Evolutionary conservation across 2,888 invertebrate genomes (phyloP).

Genomic region (Autographa gamma): DNA sequence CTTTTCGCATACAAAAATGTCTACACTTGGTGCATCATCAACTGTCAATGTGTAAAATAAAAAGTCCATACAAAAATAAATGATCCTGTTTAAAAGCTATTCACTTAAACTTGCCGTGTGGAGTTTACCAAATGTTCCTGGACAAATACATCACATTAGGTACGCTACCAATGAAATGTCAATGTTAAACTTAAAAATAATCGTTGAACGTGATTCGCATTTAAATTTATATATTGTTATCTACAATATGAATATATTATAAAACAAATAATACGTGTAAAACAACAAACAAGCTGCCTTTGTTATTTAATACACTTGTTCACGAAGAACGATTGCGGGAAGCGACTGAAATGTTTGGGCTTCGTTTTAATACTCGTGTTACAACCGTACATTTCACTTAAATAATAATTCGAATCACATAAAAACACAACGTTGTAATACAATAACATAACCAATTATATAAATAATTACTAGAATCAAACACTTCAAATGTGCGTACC

Average conservation of each 20-base stretch:
- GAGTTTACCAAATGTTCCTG: conserved; percentile 65
- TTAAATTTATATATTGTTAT: conserved; percentile 68
- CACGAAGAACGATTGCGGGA: conserved; percentile 24
- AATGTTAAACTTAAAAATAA: conserved; percentile 50
- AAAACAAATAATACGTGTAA: conserved; percentile 57
- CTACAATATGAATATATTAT: conserved; percentile 64
- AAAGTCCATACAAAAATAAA: conserved; percentile 83
- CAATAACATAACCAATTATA: conserved; percentile 23
- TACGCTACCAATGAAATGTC: conserved; percentile 27
- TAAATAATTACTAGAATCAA: conserved; percentile 8
- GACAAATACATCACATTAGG: conserved; percentile 36
- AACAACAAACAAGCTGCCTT: conserved; percentile 76
- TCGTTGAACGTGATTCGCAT: conserved; percentile 68
- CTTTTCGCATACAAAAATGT: conserved; percentile 71
- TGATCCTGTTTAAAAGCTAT: conserved; percentile 69
- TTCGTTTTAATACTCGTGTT: conserved; percentile 36
- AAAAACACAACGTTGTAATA: conserved; percentile 23
- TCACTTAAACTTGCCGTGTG: conserved; percentile 71
- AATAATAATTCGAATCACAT: conserved; percentile 44
- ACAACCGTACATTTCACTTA: conserved; percentile 48
- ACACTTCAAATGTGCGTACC: conserved; percentile 40
- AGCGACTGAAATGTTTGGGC: conserved; percentile 41
- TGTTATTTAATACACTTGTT: conserved; percentile 55
- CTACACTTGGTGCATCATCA: conserved; percentile 77
- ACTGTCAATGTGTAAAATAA: conserved; percentile 68